Conservation (phyloP, 2,797 vertebrate species). For the Amblyraja radiata region DNA sequence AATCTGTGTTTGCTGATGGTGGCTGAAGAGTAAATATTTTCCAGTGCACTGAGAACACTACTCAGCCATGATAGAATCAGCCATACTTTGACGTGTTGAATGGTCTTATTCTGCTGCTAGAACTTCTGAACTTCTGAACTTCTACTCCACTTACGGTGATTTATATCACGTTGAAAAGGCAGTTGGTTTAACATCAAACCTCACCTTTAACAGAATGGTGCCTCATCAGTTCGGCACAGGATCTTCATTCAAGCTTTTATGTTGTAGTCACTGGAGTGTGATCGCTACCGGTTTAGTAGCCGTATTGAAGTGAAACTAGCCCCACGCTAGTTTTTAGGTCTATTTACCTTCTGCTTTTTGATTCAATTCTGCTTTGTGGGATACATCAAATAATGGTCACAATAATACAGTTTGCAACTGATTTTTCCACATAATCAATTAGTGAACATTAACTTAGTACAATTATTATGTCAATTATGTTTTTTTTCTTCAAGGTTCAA, state of each 20-base stretch:
- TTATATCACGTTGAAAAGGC: neutral
- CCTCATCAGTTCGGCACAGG: neutral
- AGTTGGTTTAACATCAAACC: neutral
- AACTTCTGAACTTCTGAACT: too few species aligned
- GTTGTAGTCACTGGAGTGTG: neutral
- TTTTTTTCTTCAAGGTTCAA: neutral
- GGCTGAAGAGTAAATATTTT: too few species aligned
- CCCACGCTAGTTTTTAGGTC: neutral
- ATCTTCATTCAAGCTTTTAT: neutral
- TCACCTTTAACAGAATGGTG: neutral
- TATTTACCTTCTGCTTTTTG: neutral
- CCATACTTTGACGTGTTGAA: too few species aligned
- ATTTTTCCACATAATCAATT: constrained; percentile 5
- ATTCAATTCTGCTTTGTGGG: neutral
- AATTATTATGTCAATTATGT: neutral
- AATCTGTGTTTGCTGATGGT: too few species aligned
- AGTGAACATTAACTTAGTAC: neutral
- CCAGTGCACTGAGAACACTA: too few species aligned
- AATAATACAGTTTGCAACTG: neutral
- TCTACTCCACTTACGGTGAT: neutral
- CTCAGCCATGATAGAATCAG: too few species aligned
- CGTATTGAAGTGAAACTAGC: neutral
- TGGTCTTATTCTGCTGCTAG: too few species aligned
- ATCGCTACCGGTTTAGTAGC: neutral
- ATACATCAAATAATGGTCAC: neutral